A percentile compares a stretch with the other conserved stretches of the same genome.
These are phyloP conservation scores for Drosophila anomalata DNA, from an alignment of 2,888 invertebrate genomes.

Conservation along the genomic window DNA sequence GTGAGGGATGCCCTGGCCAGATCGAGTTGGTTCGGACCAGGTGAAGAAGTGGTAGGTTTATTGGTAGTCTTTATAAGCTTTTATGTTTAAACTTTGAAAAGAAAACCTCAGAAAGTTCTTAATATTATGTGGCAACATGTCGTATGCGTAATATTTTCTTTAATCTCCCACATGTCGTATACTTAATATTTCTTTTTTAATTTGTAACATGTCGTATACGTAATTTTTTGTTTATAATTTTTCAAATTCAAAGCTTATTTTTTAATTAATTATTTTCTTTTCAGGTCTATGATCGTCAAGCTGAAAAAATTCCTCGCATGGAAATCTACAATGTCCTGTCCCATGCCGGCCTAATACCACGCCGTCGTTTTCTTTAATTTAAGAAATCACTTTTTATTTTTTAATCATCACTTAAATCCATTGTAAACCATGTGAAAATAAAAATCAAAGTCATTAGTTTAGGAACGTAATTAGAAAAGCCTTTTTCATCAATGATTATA, in stretches of 20 bases:
- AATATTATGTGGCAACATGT: neutral
- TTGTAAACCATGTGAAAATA: constrained; percentile 49
- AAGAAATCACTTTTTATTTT: neutral
- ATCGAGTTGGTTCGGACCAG: constrained; percentile 87
- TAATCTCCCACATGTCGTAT: neutral
- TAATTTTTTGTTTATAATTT: neutral
- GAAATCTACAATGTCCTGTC: constrained; percentile 87
- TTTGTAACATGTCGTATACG: neutral
- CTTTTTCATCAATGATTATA: neutral
- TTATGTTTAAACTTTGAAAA: too few relatives aligned
- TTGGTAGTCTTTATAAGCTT: neutral
- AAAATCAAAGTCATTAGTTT: constrained; percentile 69
- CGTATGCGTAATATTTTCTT: neutral
- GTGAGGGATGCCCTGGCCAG: constrained; percentile 85
- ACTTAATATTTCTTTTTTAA: neutral
- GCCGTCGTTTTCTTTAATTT: constrained; percentile 68
- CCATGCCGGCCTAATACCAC: constrained; percentile 87
- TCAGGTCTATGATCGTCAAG: constrained; percentile 86
- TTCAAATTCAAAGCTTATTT: neutral
- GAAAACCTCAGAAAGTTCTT: neutral
- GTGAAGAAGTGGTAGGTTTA: constrained; percentile 85
- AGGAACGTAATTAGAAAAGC: constrained; percentile 38
- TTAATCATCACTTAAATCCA: constrained; percentile 9
- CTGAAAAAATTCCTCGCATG: constrained; percentile 86
- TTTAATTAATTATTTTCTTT: neutral